These are phyloP conservation scores for Arctocebus calabarensis DNA, from an alignment of 2,797 vertebrate genomes.

Conservation along the genomic window DNA sequence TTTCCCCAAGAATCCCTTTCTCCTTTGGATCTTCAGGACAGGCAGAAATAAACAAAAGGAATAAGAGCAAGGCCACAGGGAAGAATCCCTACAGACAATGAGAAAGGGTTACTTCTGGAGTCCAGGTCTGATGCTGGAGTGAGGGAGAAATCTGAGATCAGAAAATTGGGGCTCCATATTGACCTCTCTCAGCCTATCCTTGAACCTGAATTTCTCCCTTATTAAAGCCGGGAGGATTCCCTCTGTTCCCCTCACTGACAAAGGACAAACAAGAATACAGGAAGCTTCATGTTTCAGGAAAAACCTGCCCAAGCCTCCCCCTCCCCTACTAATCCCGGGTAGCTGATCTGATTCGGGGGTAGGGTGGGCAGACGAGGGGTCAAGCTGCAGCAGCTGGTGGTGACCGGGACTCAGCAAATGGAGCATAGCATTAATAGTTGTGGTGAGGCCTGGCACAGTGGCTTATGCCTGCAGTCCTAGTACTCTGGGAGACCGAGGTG, in stretches of 20 bases:
- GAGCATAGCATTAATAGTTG: not conserved
- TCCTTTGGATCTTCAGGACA: not conserved
- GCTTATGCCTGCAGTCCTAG: not conserved
- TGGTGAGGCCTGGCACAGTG: not conserved
- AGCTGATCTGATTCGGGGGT: not conserved
- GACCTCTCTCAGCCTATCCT: not conserved
- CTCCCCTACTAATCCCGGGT: not conserved
- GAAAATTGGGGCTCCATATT: not conserved
- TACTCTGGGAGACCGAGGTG: not conserved
- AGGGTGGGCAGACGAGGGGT: not conserved
- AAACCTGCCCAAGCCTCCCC: not conserved
- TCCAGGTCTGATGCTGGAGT: not conserved
- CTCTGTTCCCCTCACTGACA: not conserved
- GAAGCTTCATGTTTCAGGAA: not conserved
- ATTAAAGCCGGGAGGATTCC: not conserved
- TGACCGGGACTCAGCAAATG: not conserved
- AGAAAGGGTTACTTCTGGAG: not conserved
- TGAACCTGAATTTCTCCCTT: not conserved
- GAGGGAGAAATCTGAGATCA: not conserved
- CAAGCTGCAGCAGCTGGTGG: not conserved
- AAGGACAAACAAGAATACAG: no score
- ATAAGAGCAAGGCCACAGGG: not conserved
- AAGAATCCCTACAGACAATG: not conserved
- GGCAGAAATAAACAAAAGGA: not conserved
- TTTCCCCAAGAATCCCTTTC: not conserved